Evolutionary conservation across 92 coral and sea anemone species (phyloP).

Genomic region (Palythoa grandiflora): DNA sequence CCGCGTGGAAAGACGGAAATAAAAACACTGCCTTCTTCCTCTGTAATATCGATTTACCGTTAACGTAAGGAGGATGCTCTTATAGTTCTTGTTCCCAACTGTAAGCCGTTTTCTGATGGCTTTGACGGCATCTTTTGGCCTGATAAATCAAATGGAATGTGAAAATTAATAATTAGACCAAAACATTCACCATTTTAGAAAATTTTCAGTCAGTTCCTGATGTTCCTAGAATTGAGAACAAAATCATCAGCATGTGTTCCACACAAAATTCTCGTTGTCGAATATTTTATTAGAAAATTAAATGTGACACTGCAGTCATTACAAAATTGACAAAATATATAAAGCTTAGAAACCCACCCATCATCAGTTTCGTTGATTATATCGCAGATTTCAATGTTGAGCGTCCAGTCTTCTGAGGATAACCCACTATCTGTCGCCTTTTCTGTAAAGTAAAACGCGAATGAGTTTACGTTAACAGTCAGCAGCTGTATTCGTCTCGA

Average conservation of each 20-base stretch:
- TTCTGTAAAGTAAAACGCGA: conserved; percentile 64
- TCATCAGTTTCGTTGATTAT: conserved; percentile 98
- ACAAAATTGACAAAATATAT: background rate
- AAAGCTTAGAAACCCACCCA: conserved; percentile 75
- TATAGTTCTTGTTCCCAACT: conserved; percentile 83
- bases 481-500: background rate
- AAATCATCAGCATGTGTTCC: background rate
- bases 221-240: background rate
- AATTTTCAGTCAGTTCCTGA: background rate
- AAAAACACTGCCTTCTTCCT: background rate
- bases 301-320: background rate
- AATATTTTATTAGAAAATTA: background rate
- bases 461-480: background rate
- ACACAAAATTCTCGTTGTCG: background rate
- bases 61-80: conserved; percentile 90
- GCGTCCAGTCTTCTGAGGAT: conserved; percentile 99
- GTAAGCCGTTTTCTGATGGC: conserved; percentile 91
- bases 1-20: background rate
- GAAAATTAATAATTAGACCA: conserved; percentile 37
- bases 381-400: conserved; percentile 97
- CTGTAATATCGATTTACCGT: conserved; percentile 68
- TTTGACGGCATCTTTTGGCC: conserved; percentile 97
- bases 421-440: conserved; percentile 95
- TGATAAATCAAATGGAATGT: conserved; percentile 31
- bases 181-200: background rate